Evolutionary conservation across 2,888 invertebrate species (phyloP).

Genomic region (Clistopyga incitator): DNA sequence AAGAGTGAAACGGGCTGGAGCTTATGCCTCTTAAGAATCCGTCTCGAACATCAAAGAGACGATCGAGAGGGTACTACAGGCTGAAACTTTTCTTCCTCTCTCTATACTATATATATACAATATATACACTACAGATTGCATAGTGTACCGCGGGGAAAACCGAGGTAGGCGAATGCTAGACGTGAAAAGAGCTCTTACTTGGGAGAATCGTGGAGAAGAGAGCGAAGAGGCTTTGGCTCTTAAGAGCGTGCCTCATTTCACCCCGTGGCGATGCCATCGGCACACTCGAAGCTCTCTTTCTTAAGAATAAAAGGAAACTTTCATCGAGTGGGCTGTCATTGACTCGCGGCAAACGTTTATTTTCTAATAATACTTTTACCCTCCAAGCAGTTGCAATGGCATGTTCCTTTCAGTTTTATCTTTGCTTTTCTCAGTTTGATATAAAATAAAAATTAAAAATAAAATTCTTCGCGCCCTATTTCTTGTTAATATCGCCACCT

Average conservation of each 20-base stretch:
- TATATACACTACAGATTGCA: constrained; percentile 6
- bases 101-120: background rate
- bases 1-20: background rate
- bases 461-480: background rate
- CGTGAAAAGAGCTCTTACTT: constrained; percentile 60
- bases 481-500: background rate
- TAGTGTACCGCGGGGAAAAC: constrained; percentile 30
- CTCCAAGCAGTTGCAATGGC: background rate
- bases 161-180: constrained; percentile 36
- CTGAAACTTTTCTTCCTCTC: constrained; percentile 41
- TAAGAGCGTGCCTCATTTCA: constrained; percentile 45
- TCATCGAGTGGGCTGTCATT: constrained; percentile 50
- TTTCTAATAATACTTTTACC: constrained; percentile 32
- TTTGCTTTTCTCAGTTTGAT: background rate
- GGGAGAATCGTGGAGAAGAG: constrained; percentile 38
- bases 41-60: constrained; percentile 55
- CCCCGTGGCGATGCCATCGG: constrained; percentile 43
- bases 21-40: constrained; percentile 8
- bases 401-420: constrained; percentile 1
- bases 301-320: constrained; percentile 47
- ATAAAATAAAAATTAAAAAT: background rate
- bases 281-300: constrained; percentile 47
- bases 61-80: constrained; percentile 50
- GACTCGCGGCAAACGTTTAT: constrained; percentile 41
- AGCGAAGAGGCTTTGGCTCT: constrained; percentile 32